phyloP scores from a whole-genome alignment of 2,888 invertebrate species.

The Sminthurinus aureus region DNA sequence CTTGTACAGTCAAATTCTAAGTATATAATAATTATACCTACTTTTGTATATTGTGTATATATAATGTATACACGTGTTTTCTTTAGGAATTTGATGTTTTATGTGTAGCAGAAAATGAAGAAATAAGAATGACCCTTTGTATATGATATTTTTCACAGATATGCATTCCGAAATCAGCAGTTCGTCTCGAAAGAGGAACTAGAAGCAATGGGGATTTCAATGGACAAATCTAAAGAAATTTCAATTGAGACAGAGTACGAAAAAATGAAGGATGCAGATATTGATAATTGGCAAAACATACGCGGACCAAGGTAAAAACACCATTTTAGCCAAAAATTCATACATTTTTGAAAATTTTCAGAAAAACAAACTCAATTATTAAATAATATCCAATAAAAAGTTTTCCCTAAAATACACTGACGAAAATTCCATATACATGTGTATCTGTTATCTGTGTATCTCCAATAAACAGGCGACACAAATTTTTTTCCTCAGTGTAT shows the following conservation, averaged over 20 bases:
- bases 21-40: background rate
- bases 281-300: constrained; percentile 85
- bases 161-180: constrained; percentile 69
- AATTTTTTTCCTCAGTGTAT: too few relatives aligned
- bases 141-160: constrained; percentile 63
- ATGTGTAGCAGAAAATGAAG: too few relatives aligned
- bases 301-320: constrained; percentile 77
- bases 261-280: constrained; percentile 74
- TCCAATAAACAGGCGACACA: too few relatives aligned
- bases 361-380: too few relatives aligned
- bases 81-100: background rate
- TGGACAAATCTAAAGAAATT: constrained; percentile 73
- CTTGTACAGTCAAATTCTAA: too few relatives aligned
- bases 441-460: too few relatives aligned
- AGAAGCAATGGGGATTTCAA: constrained; percentile 72
- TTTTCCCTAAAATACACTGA: too few relatives aligned
- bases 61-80: background rate
- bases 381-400: too few relatives aligned
- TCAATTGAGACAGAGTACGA: constrained; percentile 79
- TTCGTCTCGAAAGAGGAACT: constrained; percentile 70
- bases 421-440: too few relatives aligned
- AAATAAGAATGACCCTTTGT: too few relatives aligned
- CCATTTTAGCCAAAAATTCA: background rate
- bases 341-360: too few relatives aligned
- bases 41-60: background rate